Evolutionary conservation across 1,140 invertebrate species (phyloP), one percentile per base, ranked within the genome.

Genomic region (Palaemon carinicauda): DNA sequence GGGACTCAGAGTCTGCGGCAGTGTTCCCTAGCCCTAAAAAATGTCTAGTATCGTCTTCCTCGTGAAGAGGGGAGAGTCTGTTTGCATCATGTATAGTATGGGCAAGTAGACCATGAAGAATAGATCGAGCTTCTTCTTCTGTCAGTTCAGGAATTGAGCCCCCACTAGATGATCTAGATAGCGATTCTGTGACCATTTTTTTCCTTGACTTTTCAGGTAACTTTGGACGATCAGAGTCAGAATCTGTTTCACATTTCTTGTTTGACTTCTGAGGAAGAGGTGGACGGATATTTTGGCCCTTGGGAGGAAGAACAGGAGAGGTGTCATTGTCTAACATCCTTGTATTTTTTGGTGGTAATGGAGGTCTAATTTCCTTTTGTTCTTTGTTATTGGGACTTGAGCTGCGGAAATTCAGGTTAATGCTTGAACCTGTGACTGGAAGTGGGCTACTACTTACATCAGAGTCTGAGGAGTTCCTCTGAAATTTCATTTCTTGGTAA

Each of bases 11-110:
- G 79, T 87, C 79, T 53, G 27, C 85, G 85, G 69, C 85, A 87
- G 85, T 87, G 85, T 87, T 87, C 85, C 85, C 80, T 81, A 65
- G 21, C 79, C 79, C 85, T 87, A 87, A 87, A 87, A 87, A 87
- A 87, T 80, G 71, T 50, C 73, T 73, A 10, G 21, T 71, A 31
- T 87, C 85, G 3, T 85, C 82, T 82, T 87, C 79, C 51, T 87
- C 85, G 19, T 87, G 85, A 17, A 87, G 79, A 27, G 85, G 79
- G 4, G 85, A 87, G 19, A 87, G 85, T 54, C 85, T 74, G n/a
- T 81, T 52, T 29, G 31, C 29, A 21, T 87, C 85, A 12, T 24
- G 56, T 14, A 27, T 24, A 15, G 80, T 27, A 53, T 87, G 85
- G 52, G 85, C 79, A 14, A 87, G 51, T 0, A 87, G 69, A 33